Evolutionary conservation across 2,113 vertebrate genomes (phyloP), one percentile per base, ranked within the genome.

Genomic region (Junco hyemalis): DNA sequence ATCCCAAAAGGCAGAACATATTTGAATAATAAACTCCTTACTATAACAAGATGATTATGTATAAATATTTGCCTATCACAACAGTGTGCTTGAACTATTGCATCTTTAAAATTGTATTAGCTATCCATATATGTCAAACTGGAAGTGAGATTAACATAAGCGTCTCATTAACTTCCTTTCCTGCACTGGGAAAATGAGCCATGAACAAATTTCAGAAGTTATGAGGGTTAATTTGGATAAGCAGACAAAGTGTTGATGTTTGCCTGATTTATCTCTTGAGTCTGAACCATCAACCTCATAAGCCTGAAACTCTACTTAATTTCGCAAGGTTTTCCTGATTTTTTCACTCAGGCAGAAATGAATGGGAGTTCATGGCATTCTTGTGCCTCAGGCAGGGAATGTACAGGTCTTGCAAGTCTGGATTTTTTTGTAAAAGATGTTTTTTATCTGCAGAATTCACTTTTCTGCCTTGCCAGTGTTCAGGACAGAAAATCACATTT

Each of bases 121-220:
- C 74, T 88, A 91, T 57, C 63, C 59, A 77, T 47, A 87, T 63
- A 91, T 33, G 71, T 60, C 86, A 95, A 90, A 80, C 42, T 54
- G 57, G 35, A 94, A 93, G 44, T 84, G 79, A 93, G 77, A 89
- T 87, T 93, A 92, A 92, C 81, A 51, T 35, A 89, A 79, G 31
- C 9, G 4, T 93, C 57, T 91, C 66, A 89, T 89, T 91, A 95
- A 82, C 66, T 90, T 85, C 53, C 22, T 24, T 84, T 91, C 73
- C 66, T 85, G 38, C 35, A 38, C 0, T 74, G 86, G 61, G 51
- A 93, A 88, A 95, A 95, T 33, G 38, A 92, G 56, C 61, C 61
- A 48, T 56, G 48, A 89, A 78, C 19, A 65, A 60, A 92, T 87
- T 95, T 79, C 86, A 95, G 61, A 95, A 89, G 65, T 51, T 79